Conservation (phyloP, 2,888 invertebrate genomes). For the Lithophane semibrunnea region DNA sequence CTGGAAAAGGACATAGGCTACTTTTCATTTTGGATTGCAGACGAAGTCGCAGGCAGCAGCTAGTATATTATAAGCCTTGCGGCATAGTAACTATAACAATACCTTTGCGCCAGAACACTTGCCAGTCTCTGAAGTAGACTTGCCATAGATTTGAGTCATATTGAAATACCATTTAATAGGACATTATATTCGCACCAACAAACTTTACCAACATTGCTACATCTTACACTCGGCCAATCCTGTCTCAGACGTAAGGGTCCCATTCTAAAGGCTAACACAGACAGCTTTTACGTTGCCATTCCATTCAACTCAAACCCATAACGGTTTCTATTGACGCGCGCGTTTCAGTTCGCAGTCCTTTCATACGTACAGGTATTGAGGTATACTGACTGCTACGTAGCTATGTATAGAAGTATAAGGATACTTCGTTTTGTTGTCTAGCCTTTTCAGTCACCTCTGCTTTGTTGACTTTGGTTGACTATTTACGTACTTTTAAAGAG, state of each 20-base stretch:
- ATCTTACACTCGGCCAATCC: constrained; percentile 24
- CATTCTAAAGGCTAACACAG: constrained; percentile 22
- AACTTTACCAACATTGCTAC: neutral
- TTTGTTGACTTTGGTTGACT: constrained; percentile 19
- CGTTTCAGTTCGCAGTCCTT: constrained; percentile 45
- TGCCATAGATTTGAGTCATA: neutral
- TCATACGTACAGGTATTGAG: constrained; percentile 25
- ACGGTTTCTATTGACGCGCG: constrained; percentile 50
- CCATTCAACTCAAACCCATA: constrained; percentile 49
- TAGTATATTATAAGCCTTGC: neutral
- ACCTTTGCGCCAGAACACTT: neutral
- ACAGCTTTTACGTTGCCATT: constrained; percentile 21
- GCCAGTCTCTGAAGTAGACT: no score
- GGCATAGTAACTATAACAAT: neutral
- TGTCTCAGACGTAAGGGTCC: constrained; percentile 4
- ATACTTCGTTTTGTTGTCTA: constrained; percentile 31
- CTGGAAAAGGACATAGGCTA: no score
- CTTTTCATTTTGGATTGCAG: no score
- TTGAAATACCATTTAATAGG: neutral
- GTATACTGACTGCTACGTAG: neutral
- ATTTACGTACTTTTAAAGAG: constrained; percentile 15
- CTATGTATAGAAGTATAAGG: constrained; percentile 7
- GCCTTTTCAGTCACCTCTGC: constrained; percentile 48
- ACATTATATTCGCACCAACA: neutral
- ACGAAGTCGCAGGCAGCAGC: no score